phyloP scores from a whole-genome alignment of 1,140 invertebrate genomes.

The Brachystomella parvula region DNA sequence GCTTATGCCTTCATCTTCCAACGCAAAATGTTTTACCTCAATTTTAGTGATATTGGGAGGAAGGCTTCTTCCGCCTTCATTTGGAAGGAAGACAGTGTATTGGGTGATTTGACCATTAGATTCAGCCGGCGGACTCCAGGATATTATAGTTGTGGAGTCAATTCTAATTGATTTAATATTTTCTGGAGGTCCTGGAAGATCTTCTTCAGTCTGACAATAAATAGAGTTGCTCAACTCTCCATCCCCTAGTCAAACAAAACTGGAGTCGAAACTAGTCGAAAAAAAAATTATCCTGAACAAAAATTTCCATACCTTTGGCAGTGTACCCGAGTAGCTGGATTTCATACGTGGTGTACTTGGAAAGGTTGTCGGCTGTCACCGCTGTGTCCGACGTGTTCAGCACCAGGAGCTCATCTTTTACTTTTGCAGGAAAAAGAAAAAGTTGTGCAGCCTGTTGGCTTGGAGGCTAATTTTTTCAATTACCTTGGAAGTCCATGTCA shows the following conservation, averaged over 20 bases:
- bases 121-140: not conserved
- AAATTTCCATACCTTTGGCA: slow-evolving; percentile 40
- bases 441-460: not conserved
- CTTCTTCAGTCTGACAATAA: slow-evolving; percentile 82
- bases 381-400: slow-evolving; percentile 60
- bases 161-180: not conserved
- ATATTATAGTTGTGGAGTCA: not conserved
- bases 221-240: slow-evolving; percentile 72
- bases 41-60: slow-evolving; percentile 6
- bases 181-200: slow-evolving; percentile 41
- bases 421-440: too few species aligned
- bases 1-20: too few species aligned
- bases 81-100: slow-evolving; percentile 3
- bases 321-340: slow-evolving; percentile 81
- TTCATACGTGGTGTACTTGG: slow-evolving; percentile 88
- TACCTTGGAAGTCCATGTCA: slow-evolving; percentile 20
- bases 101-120: not conserved
- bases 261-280: too few species aligned
- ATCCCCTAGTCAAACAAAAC: slow-evolving; percentile 71
- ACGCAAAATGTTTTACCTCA: not conserved
- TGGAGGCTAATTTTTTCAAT: not conserved
- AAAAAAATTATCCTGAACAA: too few species aligned
- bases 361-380: slow-evolving; percentile 57
- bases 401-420: slow-evolving; percentile 44
- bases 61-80: not conserved